Base-by-base conservation (phyloP, 2,888 invertebrate species). In the Tetragonula carbonaria region DNA sequence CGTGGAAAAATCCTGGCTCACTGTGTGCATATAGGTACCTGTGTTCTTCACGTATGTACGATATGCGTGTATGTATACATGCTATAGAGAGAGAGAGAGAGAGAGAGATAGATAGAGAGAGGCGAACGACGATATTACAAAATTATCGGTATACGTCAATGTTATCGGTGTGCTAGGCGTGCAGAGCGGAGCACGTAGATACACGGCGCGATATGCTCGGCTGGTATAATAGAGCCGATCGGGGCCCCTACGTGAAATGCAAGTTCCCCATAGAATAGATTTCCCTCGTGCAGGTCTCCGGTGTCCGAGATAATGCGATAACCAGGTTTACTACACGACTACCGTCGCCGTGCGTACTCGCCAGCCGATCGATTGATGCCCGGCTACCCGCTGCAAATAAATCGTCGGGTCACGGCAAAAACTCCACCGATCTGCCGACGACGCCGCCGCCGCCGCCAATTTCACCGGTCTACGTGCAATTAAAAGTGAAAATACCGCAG, bases 131-230 rank as follows among this genome's bases (percentile, higher is more conserved):
- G 90, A 90, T 91, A 92, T 92, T 93, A 92, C 91, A 92, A 91
- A 92, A 93, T 93, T 92, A 93, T 92, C 92, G 90, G 85, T 75
- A 89, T 62, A 65, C 89, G 92, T 92, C 89, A 94, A 92, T 93
- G 93, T 93, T 94, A 94, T 94, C 94, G 91, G 90, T 84, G 85
- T 84, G 85, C 82, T 88, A 83, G 85, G 81, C 87, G 81, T 87
- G 90, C 89, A 88, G 89, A 84, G 80, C 87, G 80, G 76, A 80
- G 91, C 89, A 90, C 91, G 90, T 83, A 93, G 93, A 93, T 93
- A 93, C 91, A 89, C 80, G 79, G 73, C 63, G 87, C 90, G 92
- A 92, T 92, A 92, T 23, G 87, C 77, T 70, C 74, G 85, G 79
- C 75, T 86, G 84, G 88, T 82, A 90, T 90, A 90, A 90, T 90